phyloP scores from a whole-genome alignment of 1,140 invertebrate genomes.

The Danaus melanippus region DNA sequence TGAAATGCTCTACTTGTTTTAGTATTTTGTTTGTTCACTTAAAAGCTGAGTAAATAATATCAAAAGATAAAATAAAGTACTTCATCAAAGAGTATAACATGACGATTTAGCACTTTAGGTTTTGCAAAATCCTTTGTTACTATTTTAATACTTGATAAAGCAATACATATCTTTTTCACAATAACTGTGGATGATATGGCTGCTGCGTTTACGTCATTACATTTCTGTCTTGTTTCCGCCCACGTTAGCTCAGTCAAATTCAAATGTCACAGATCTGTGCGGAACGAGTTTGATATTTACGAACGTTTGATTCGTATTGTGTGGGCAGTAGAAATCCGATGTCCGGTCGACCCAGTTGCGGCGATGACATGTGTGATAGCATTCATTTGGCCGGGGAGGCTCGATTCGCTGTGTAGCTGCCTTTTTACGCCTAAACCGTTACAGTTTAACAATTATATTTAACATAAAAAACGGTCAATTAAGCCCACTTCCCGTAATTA shows the following conservation, averaged over 20 bases:
- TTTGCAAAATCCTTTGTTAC: no score
- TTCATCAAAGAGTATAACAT: no score
- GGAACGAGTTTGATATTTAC: conserved; percentile 32
- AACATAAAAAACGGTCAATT: conserved; percentile 8
- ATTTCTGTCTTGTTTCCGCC: conserved; percentile 20
- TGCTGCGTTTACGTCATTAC: background rate
- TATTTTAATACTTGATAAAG: no score
- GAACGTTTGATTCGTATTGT: conserved; percentile 30
- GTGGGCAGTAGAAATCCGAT: conserved; percentile 48
- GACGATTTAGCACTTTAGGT: no score
- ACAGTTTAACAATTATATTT: conserved; percentile 2
- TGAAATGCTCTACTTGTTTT: no score
- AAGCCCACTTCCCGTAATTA: conserved; percentile 19
- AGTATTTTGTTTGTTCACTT: no score
- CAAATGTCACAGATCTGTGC: conserved; percentile 25
- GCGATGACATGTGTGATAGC: conserved; percentile 53
- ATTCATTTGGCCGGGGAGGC: conserved; percentile 38
- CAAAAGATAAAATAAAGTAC: no score
- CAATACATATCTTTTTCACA: no score
- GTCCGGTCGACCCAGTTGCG: conserved; percentile 59
- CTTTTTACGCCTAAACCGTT: conserved; percentile 16
- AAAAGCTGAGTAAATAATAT: no score
- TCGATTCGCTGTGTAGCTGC: conserved; percentile 33
- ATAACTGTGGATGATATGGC: no score
- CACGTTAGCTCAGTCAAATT: conserved; percentile 30